Conservation (phyloP, 2,888 invertebrate species). For the Boloria euphrosyne region DNA sequence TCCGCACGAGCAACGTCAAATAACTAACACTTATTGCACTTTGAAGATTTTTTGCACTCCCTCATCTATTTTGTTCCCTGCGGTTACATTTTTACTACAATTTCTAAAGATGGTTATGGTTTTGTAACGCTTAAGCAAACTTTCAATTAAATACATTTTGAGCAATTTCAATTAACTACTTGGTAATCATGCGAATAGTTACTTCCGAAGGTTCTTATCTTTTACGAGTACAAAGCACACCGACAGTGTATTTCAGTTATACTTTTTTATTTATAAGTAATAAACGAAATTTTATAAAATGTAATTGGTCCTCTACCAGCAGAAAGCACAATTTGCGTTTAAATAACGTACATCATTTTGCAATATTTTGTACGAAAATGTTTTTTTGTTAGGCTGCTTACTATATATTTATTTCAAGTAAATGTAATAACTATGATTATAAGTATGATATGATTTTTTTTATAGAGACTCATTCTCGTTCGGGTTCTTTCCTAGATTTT, state of each 20-base stretch:
- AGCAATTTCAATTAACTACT: slow-evolving; percentile 40
- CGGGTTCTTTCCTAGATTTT: no score
- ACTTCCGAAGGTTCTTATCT: slow-evolving; percentile 19
- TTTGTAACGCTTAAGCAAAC: slow-evolving; percentile 34
- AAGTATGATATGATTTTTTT: no score
- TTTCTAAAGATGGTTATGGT: slow-evolving; percentile 32
- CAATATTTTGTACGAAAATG: no score
- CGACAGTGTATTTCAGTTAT: neutral
- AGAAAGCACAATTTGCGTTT: no score
- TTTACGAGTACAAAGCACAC: neutral
- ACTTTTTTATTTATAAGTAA: neutral
- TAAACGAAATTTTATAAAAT: no score
- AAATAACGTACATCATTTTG: no score
- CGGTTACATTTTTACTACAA: slow-evolving; percentile 48
- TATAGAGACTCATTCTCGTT: no score
- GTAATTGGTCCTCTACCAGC: no score
- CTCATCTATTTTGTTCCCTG: slow-evolving; percentile 57
- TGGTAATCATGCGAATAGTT: slow-evolving; percentile 12
- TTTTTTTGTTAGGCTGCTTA: no score
- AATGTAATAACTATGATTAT: no score
- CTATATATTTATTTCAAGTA: no score
- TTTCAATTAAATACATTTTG: slow-evolving; percentile 39
- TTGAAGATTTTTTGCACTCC: slow-evolving; percentile 65
- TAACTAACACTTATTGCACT: slow-evolving; percentile 61
- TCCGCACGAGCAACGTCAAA: slow-evolving; percentile 74